Evolutionary conservation across 2,888 invertebrate genomes (phyloP).

Genomic region (Drosophila nr. fundita): DNA sequence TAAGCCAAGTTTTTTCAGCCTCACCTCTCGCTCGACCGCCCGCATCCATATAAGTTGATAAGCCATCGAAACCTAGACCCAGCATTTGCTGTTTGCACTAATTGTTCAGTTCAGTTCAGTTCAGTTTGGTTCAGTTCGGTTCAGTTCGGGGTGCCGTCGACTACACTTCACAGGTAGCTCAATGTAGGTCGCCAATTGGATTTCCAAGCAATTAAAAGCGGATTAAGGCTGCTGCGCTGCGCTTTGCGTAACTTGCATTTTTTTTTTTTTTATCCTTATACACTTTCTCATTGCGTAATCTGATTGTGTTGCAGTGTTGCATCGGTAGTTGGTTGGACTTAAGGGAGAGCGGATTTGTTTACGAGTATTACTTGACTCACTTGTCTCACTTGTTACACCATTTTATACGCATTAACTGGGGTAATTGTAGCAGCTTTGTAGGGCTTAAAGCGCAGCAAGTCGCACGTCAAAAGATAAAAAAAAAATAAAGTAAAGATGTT

Average conservation of each 20-base stretch:
- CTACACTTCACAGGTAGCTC: conserved; percentile 33
- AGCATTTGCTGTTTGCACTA: conserved; percentile 7
- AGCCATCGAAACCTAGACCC: conserved; percentile 1
- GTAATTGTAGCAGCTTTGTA: conserved; percentile 71
- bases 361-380: conserved; percentile 22
- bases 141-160: not conserved
- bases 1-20: not conserved
- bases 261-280: conserved; percentile 8
- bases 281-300: conserved; percentile 59
- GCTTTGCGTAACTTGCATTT: conserved; percentile 50
- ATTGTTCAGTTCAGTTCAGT: conserved; percentile 7
- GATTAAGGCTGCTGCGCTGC: conserved; percentile 63
- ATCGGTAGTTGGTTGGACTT: not conserved
- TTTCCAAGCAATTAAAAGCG: conserved; percentile 77
- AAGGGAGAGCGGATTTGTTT: conserved; percentile 25
- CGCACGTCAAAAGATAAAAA: conserved; percentile 18
- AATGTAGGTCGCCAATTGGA: conserved; percentile 77
- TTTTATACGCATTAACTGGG: conserved; percentile 68
- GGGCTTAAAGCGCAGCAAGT: conserved; percentile 51
- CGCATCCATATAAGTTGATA: conserved; percentile 20
- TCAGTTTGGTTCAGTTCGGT: not conserved
- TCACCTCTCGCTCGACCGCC: not conserved
- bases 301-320: conserved; percentile 57
- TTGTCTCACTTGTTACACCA: conserved; percentile 60
- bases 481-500: conserved; percentile 25